phyloP scores from a whole-genome alignment of 2,888 invertebrate species.

The Acronicta aceris region DNA sequence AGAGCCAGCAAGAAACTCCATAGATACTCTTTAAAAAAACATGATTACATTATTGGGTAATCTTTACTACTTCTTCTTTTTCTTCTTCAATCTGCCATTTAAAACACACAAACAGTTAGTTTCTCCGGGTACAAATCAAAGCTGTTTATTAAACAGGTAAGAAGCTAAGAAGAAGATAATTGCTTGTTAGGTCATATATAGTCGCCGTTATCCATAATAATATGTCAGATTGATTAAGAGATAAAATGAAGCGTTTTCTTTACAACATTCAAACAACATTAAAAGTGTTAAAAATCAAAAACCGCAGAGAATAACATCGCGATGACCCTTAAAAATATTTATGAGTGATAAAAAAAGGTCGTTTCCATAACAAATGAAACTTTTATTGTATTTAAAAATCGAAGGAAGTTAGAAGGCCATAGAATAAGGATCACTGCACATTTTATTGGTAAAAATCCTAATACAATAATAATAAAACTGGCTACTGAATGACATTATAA shows the following conservation, averaged over 20 bases:
- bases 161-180: no score
- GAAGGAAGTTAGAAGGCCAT: slow-evolving; percentile 16
- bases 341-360: slow-evolving; percentile 38
- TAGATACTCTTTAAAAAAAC: no score
- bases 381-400: slow-evolving; percentile 36
- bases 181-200: no score
- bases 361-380: slow-evolving; percentile 20
- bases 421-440: slow-evolving; percentile 16
- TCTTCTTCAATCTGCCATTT: no score
- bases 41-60: no score
- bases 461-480: not conserved
- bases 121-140: no score
- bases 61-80: no score
- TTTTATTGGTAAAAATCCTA: not conserved
- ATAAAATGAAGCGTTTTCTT: slow-evolving; percentile 20
- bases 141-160: no score
- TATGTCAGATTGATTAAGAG: slow-evolving; percentile 19
- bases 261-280: slow-evolving; percentile 32
- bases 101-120: no score
- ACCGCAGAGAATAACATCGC: slow-evolving; percentile 10
- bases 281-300: slow-evolving; percentile 11
- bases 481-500: no score
- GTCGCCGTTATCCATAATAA: no score
- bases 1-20: no score
- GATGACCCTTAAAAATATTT: slow-evolving; percentile 37